Conservation (phyloP, 2,113 vertebrate species). For the Anseranas semipalmata region DNA sequence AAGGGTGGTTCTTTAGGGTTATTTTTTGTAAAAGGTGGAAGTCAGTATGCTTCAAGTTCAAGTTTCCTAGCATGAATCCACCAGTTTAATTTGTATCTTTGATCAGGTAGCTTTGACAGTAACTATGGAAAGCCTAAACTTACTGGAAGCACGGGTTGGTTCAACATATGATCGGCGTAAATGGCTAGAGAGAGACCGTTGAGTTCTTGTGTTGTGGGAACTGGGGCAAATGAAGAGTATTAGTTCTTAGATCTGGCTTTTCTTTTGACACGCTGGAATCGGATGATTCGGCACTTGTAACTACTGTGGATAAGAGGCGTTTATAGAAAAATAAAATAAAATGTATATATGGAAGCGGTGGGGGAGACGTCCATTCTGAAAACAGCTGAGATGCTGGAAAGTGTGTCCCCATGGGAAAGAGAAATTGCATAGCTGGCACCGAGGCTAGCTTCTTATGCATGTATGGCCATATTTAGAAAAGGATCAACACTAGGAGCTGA, state of each 20-base stretch:
- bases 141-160: not conserved
- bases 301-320: constrained; percentile 48
- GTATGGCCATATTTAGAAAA: constrained; percentile 42
- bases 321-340: constrained; percentile 57
- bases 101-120: not conserved
- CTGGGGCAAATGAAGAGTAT: not conserved
- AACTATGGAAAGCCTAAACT: not conserved
- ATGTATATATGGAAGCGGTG: constrained; percentile 39
- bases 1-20: not conserved
- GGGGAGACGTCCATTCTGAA: constrained; percentile 51
- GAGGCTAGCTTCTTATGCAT: not conserved
- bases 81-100: not conserved
- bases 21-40: not conserved
- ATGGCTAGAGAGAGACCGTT: not conserved
- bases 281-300: constrained; percentile 48
- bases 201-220: not conserved
- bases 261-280: constrained; percentile 42
- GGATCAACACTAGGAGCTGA: constrained; percentile 11
- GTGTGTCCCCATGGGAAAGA: constrained; percentile 36
- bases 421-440: constrained; percentile 34
- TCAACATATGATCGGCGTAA: not conserved
- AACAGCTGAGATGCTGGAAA: constrained; percentile 61
- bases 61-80: not conserved
- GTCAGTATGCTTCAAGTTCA: not conserved
- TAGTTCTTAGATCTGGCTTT: constrained; percentile 44